Conservation (phyloP, 2,113 vertebrate genomes). For the Caranx ignobilis region DNA sequence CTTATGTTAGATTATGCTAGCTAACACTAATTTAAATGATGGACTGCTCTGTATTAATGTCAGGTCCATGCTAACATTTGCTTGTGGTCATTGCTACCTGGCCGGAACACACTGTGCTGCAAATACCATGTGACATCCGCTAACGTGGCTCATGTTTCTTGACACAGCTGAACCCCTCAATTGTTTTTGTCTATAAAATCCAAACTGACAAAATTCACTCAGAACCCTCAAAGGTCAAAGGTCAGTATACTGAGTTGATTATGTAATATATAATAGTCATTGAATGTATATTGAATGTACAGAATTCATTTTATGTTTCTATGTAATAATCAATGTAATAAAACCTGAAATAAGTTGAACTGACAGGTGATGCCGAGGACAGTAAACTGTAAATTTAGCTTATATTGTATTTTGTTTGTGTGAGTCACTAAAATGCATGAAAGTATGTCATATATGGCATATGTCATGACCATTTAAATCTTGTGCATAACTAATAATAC, state of each 20-base stretch:
- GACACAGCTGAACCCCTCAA: no score
- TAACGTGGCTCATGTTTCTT: no score
- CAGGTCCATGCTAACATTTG: not conserved
- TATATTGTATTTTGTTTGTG: not conserved
- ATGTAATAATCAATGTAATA: not conserved
- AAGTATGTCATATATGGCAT: not conserved
- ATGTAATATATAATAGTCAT: no score
- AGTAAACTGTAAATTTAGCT: not conserved
- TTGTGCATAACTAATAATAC: slow-evolving; percentile 29
- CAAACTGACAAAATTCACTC: no score
- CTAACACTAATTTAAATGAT: not conserved
- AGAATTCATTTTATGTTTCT: no score
- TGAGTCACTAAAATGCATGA: not conserved
- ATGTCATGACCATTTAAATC: slow-evolving; percentile 32
- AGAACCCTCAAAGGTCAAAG: no score
- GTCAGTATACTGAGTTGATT: no score
- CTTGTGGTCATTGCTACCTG: no score
- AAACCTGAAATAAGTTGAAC: not conserved
- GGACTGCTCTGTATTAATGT: not conserved
- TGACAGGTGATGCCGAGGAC: not conserved
- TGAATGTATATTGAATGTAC: no score
- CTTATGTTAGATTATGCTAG: not conserved
- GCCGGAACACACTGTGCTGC: no score
- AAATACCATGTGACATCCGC: no score
- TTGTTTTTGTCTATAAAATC: no score